phyloP scores from a whole-genome alignment of 2,888 invertebrate species.

The Drosophila glabriapex region DNA sequence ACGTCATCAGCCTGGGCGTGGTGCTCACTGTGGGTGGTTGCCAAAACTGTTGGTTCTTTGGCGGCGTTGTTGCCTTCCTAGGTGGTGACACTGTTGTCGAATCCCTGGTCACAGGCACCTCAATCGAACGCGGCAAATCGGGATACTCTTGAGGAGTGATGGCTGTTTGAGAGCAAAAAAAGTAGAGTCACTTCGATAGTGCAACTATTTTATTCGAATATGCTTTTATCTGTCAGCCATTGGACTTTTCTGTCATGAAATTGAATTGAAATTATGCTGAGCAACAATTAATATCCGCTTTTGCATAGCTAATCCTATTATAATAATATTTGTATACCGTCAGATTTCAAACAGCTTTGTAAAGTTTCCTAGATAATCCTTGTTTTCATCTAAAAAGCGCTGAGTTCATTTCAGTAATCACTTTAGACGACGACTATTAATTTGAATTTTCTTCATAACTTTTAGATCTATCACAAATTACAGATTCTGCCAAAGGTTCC shows the following conservation, averaged over 20 bases:
- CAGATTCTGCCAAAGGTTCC: neutral
- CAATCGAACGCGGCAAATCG: constrained; percentile 80
- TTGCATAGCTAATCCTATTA: neutral
- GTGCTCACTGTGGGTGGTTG: constrained; percentile 30
- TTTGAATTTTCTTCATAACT: neutral
- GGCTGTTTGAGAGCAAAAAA: constrained; percentile 53
- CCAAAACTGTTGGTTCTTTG: constrained; percentile 6
- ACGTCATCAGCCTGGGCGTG: constrained; percentile 42
- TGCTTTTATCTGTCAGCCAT: neutral
- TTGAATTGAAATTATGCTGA: neutral
- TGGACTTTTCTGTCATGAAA: too few species aligned
- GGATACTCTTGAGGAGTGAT: constrained; percentile 81
- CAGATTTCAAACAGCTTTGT: neutral
- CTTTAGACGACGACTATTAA: neutral
- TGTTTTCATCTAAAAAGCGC: neutral
- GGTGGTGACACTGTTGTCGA: constrained; percentile 9
- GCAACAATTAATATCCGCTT: neutral
- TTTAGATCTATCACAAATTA: neutral
- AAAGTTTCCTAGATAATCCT: neutral
- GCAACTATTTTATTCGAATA: neutral
- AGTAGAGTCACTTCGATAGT: neutral
- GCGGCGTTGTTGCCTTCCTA: constrained; percentile 25
- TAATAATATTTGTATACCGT: too few species aligned
- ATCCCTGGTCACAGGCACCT: constrained; percentile 62
- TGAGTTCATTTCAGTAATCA: neutral